Evolutionary conservation across 2,113 vertebrate species (phyloP).

Genomic region (Labeo rohita): DNA sequence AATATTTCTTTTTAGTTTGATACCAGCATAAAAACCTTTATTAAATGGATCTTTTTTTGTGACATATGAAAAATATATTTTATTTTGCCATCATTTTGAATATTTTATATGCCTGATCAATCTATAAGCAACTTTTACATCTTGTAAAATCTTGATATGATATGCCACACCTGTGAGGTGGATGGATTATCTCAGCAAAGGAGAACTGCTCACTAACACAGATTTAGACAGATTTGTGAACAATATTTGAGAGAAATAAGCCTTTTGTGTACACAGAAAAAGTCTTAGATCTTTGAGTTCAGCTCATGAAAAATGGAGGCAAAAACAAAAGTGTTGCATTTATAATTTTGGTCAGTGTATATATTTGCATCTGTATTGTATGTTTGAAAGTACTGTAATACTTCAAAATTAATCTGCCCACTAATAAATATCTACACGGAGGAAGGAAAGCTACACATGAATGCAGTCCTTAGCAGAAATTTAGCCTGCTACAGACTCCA

Average conservation of each 20-base stretch:
- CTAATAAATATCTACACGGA: neutral
- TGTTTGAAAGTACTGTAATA: neutral
- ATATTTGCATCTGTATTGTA: neutral
- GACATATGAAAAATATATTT: neutral
- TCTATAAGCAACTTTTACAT: no score
- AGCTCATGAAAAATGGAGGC: no score
- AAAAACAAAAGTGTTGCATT: no score
- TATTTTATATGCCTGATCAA: neutral
- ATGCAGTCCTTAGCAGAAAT: neutral
- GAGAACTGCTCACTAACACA: no score
- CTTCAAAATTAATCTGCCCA: neutral
- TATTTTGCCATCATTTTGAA: neutral
- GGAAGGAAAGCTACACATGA: neutral
- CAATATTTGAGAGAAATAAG: no score
- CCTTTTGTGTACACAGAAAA: no score
- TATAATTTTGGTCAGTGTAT: neutral
- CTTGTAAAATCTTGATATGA: no score
- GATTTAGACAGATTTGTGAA: no score
- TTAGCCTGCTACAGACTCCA: conserved; percentile 46
- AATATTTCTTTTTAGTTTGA: neutral
- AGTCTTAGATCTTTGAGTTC: no score
- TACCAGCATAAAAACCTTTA: neutral
- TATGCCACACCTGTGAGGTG: no score
- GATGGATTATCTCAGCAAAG: no score
- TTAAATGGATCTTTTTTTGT: neutral